Evolutionary conservation across 92 coral and sea anemone genomes (phyloP).

Genomic region (Muricea muricata): DNA sequence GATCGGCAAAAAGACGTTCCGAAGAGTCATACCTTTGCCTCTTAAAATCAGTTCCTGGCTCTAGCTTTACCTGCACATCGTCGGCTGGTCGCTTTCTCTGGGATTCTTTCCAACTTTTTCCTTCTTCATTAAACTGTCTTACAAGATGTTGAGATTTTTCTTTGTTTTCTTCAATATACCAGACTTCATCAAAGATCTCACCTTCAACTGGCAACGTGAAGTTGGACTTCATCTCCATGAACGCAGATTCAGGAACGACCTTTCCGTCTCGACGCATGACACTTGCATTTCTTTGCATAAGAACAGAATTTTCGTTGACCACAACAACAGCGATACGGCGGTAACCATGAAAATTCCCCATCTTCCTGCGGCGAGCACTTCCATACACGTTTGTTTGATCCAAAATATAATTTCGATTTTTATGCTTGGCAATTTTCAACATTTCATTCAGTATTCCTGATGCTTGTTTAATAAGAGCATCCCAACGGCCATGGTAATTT

Average conservation of each 20-base stretch:
- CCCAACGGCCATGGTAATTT: slow-evolving; percentile 99
- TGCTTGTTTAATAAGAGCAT: slow-evolving; percentile 92
- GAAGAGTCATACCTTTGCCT: slow-evolving; percentile 10
- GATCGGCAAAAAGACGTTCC: not conserved
- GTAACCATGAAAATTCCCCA: slow-evolving; percentile 79
- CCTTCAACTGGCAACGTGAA: slow-evolving; percentile 88
- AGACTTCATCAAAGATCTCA: slow-evolving; percentile 82
- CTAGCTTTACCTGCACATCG: not conserved
- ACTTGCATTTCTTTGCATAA: slow-evolving; percentile 74
- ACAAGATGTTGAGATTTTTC: slow-evolving; percentile 69
- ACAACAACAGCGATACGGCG: slow-evolving; percentile 82
- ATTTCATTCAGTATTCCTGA: slow-evolving; percentile 80
- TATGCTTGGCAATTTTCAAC: slow-evolving; percentile 86
- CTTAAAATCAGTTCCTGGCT: slow-evolving; percentile 14
- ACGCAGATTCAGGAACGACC: slow-evolving; percentile 83
- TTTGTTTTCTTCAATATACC: slow-evolving; percentile 90
- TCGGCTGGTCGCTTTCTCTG: slow-evolving; percentile 45
- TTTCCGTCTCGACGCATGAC: slow-evolving; percentile 88
- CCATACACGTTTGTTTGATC: slow-evolving; percentile 99
- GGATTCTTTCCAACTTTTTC: slow-evolving; percentile 71
- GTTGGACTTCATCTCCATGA: slow-evolving; percentile 96
- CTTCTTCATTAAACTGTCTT: slow-evolving; percentile 74
- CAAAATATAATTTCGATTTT: slow-evolving; percentile 85
- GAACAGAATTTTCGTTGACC: slow-evolving; percentile 74
- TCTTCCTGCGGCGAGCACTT: slow-evolving; percentile 87